Conservation (phyloP, 2,113 vertebrate species). For the Poeciliopsis occidentalis region DNA sequence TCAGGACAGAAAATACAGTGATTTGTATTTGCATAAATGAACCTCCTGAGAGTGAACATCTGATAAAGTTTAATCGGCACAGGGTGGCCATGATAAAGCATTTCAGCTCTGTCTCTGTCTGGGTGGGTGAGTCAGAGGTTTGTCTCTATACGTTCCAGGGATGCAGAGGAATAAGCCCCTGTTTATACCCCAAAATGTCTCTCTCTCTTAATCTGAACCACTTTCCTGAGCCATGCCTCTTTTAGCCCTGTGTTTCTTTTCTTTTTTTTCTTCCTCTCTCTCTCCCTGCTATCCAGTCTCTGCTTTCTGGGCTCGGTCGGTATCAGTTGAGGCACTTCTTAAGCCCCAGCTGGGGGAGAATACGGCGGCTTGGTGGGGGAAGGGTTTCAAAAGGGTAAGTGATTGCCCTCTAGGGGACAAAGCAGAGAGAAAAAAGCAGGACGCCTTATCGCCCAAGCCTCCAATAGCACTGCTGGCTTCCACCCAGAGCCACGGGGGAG, state of each 20-base stretch:
- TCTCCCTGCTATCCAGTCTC: slow-evolving; percentile 23
- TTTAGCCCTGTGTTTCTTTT: slow-evolving; percentile 22
- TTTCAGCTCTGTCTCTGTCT: slow-evolving; percentile 73
- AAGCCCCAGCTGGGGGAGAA: slow-evolving; percentile 73
- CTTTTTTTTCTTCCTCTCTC: slow-evolving; percentile 26
- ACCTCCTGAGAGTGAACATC: slow-evolving; percentile 66
- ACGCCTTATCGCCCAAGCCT: slow-evolving; percentile 75
- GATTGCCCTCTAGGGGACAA: slow-evolving; percentile 86
- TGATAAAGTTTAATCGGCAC: slow-evolving; percentile 75
- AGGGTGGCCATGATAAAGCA: slow-evolving; percentile 75
- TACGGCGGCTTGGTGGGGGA: slow-evolving; percentile 72
- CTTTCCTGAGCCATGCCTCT: slow-evolving; percentile 36
- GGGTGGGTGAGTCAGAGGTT: slow-evolving; percentile 38
- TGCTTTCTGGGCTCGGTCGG: slow-evolving; percentile 50
- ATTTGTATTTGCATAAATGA: slow-evolving; percentile 52
- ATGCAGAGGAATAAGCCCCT: slow-evolving; percentile 29
- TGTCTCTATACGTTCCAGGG: slow-evolving; percentile 27
- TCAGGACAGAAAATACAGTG: slow-evolving; percentile 30
- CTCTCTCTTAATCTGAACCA: slow-evolving; percentile 28
- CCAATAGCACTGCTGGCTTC: slow-evolving; percentile 75
- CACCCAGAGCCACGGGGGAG: slow-evolving; percentile 53
- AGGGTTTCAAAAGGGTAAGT: slow-evolving; percentile 81
- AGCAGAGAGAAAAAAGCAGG: slow-evolving; percentile 69
- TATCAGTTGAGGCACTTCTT: slow-evolving; percentile 72
- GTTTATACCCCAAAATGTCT: slow-evolving; percentile 31